Evolutionary conservation across 2,113 vertebrate species (phyloP).

Genomic region (Leuciscus idus): DNA sequence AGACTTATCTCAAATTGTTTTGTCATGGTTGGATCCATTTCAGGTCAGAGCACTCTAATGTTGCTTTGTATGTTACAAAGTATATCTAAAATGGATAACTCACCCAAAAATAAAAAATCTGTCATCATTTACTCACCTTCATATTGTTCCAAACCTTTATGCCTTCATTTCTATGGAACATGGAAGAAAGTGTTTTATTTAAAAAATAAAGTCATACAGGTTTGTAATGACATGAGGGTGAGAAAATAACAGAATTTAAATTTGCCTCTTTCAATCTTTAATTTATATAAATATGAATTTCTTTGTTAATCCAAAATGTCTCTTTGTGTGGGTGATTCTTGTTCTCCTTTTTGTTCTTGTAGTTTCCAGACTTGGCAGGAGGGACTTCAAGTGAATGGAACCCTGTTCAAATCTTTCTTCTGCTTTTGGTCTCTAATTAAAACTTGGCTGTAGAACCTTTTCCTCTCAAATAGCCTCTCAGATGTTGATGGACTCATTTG

Average conservation of each 20-base stretch:
- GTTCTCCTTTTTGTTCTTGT: slow-evolving; percentile 53
- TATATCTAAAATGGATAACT: not conserved
- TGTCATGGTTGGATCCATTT: not conserved
- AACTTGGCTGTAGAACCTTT: slow-evolving; percentile 5
- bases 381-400: slow-evolving; percentile 13
- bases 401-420: not conserved
- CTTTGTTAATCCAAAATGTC: not conserved
- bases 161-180: no score
- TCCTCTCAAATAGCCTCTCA: slow-evolving; percentile 23
- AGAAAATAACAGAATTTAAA: not conserved
- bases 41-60: not conserved
- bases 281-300: not conserved
- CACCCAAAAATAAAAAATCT: not conserved
- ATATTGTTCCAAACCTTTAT: not conserved
- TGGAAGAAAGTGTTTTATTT: not conserved
- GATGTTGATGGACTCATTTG: slow-evolving; percentile 18
- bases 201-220: not conserved
- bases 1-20: not conserved
- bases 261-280: no score
- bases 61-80: not conserved
- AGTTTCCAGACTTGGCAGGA: slow-evolving; percentile 43
- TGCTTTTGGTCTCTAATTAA: slow-evolving; percentile 31
- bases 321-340: slow-evolving; percentile 40
- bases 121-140: not conserved
- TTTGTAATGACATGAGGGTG: not conserved